Evolutionary conservation across 2,888 invertebrate species (phyloP), one percentile per base, ranked within the genome.

Genomic region (Ditylenchus weischeri): DNA sequence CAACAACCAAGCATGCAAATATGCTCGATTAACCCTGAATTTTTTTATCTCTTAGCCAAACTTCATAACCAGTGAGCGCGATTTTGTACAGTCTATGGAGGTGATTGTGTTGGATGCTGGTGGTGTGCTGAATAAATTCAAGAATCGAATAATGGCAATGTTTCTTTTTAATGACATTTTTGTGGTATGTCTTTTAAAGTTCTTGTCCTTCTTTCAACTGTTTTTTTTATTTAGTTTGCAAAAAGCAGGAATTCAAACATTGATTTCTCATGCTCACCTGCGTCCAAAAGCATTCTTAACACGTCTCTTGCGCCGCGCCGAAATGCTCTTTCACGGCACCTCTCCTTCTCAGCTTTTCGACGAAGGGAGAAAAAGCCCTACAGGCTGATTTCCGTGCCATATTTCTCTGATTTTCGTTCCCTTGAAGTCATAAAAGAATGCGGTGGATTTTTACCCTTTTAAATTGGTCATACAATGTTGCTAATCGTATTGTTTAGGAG

Each of bases 101-200:
- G 59, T 74, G 48, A 23, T 65, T 58, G 72, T 69, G 7, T 13
- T 74, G 58, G 69, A 59, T n/a, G 70, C 73, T 2, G 75, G 68
- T 18, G 73, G 74, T 11, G 47, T 58, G 19, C 57, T 70, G 43
- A 49, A 64, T 4, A 54, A 91, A 72, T 90, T 91, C 19, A 89
- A 91, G 76, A 93, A 93, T 62, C 90, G 90, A 84, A 89, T 89
- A 75, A 87, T 96, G 71, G 89, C 92, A 75, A 86, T 96, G 74
- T 93, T 93, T 84, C 87, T 96, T 38, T 96, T 96, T 85, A 91
- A 92, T 50, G 95, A 96, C 86, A 90, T 91, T 69, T 88, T 95
- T 84, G 93, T 93, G 87, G 92, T 95, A 81, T 75, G 80, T 43
- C 15, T 8, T 43, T 3, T 15, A 13, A 13, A 11, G 38, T 38